A percentile compares a stretch with the other conserved stretches of the same genome.
phyloP scores from a whole-genome alignment of 2,797 vertebrate genomes.

The Parotocinclus haroldoi region DNA sequence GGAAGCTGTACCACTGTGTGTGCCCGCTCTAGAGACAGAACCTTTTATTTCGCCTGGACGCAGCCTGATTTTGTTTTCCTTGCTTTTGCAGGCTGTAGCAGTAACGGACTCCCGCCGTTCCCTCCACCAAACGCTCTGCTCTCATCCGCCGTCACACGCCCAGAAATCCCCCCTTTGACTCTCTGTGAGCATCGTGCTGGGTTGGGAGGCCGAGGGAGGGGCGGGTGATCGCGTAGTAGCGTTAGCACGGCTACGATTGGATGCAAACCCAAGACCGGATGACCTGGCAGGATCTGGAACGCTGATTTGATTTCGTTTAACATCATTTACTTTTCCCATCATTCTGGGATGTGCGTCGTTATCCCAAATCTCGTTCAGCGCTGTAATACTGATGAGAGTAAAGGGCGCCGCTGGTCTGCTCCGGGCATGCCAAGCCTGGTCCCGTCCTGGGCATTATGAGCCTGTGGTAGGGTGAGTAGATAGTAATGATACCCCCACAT shows the following conservation, averaged over 20 bases:
- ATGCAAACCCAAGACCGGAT: constrained; percentile 60
- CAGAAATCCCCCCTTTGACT: constrained; percentile 25
- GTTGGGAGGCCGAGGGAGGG: constrained; percentile 29
- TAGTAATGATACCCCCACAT: too few species aligned
- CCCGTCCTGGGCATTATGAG: too few species aligned
- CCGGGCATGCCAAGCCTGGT: too few species aligned
- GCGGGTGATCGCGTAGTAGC: constrained; percentile 49
- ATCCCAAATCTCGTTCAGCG: background rate
- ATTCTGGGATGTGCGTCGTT: background rate
- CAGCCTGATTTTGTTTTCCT: constrained; percentile 7
- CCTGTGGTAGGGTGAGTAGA: too few species aligned
- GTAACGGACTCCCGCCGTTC: constrained; percentile 22
- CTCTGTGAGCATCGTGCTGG: constrained; percentile 15
- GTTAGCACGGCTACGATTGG: constrained; percentile 65
- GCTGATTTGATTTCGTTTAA: constrained; percentile 7
- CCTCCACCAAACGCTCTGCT: constrained; percentile 4
- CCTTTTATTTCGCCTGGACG: too few species aligned
- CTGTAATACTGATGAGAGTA: too few species aligned
- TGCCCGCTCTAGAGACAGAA: too few species aligned
- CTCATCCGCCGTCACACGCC: constrained; percentile 50
- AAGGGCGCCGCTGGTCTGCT: too few species aligned
- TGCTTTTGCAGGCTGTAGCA: constrained; percentile 43
- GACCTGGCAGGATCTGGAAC: constrained; percentile 15
- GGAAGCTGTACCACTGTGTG: too few species aligned
- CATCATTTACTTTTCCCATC: background rate